Evolutionary conservation across 2,113 vertebrate genomes (phyloP).

Genomic region (Dascyllus trimaculatus): DNA sequence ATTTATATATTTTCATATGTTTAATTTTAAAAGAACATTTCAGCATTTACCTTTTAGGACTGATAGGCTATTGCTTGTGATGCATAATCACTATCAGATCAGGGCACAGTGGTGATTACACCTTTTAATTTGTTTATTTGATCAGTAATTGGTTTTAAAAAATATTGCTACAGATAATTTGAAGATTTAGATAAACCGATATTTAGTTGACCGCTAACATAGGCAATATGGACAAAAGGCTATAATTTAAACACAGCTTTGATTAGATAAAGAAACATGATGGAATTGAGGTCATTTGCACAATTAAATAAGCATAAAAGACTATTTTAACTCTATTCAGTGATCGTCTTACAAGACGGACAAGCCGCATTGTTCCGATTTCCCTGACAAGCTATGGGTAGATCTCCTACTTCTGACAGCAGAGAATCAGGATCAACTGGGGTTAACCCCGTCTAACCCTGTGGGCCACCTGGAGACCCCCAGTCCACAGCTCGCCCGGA

Average conservation of each 20-base stretch:
- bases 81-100: too few relatives aligned
- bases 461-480: conserved; percentile 74
- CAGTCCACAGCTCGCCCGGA: conserved; percentile 48
- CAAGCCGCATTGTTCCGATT: conserved; percentile 57
- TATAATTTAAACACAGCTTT: conserved; percentile 2
- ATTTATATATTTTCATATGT: too few relatives aligned
- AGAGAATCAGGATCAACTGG: conserved; percentile 68
- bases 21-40: too few relatives aligned
- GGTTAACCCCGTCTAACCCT: conserved; percentile 77
- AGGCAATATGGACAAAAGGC: conserved; percentile 8
- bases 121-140: too few relatives aligned
- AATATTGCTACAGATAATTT: too few relatives aligned
- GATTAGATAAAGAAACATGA: neutral
- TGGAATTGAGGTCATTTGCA: neutral
- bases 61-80: too few relatives aligned
- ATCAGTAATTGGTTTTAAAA: too few relatives aligned
- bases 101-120: too few relatives aligned
- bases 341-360: conserved; percentile 38
- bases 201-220: neutral
- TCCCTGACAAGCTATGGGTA: conserved; percentile 55
- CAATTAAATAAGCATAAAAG: conserved; percentile 24
- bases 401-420: conserved; percentile 63
- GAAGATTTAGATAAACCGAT: too few relatives aligned
- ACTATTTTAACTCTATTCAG: neutral
- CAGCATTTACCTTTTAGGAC: too few relatives aligned